Evolutionary conservation across 2,888 invertebrate species (phyloP).

Genomic region (Agrilus biguttatus): DNA sequence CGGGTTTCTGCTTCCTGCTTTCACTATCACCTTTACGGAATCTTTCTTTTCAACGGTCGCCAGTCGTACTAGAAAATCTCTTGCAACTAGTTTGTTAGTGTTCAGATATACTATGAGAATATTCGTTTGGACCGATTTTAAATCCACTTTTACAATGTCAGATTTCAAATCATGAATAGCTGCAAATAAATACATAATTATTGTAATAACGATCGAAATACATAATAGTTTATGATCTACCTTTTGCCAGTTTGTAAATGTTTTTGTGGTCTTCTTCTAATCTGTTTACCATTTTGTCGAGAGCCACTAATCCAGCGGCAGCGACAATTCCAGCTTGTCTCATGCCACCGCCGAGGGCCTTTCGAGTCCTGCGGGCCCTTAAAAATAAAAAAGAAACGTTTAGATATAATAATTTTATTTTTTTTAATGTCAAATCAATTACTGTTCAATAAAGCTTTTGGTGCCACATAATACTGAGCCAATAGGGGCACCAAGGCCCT

Average conservation of each 20-base stretch:
- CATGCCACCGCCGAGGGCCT: constrained; percentile 89
- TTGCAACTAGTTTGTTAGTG: constrained; percentile 36
- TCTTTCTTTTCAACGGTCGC: constrained; percentile 31
- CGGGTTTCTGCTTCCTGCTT: constrained; percentile 42
- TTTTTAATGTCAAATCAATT: constrained; percentile 19
- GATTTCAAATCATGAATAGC: constrained; percentile 47
- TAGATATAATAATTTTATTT: no score
- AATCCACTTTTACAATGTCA: constrained; percentile 45
- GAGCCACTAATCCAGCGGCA: constrained; percentile 72
- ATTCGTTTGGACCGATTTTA: constrained; percentile 52
- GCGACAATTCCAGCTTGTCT: constrained; percentile 84
- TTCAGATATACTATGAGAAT: constrained; percentile 53
- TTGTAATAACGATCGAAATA: no score
- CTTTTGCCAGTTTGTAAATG: constrained; percentile 50
- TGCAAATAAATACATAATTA: constrained; percentile 18
- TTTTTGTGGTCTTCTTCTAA: constrained; percentile 63
- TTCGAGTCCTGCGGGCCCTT: constrained; percentile 67
- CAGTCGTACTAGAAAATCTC: constrained; percentile 39
- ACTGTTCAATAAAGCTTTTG: constrained; percentile 58
- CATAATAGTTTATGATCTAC: no score
- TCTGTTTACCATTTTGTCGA: constrained; percentile 62
- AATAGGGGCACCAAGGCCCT: constrained; percentile 79
- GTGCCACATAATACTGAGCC: constrained; percentile 76
- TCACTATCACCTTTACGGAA: constrained; percentile 40
- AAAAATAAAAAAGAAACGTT: constrained; percentile 6